Evolutionary conservation across 2,113 vertebrate genomes (phyloP).

Genomic region (Clupea harengus): DNA sequence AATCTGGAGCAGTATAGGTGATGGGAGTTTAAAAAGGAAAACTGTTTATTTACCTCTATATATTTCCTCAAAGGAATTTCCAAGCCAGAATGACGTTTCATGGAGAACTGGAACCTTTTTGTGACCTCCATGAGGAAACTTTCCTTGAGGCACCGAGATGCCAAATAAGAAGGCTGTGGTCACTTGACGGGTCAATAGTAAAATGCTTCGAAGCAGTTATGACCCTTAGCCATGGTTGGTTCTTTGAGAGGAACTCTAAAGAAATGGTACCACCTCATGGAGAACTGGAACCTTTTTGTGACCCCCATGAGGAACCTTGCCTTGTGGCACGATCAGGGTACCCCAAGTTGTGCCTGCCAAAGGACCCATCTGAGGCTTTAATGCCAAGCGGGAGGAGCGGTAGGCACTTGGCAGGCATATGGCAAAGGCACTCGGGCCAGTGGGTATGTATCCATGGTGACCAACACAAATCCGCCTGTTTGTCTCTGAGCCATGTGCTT

Average conservation of each 20-base stretch:
- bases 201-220: neutral
- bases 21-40: too few species aligned
- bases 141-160: too few species aligned
- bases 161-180: too few species aligned
- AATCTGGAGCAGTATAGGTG: neutral
- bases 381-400: neutral
- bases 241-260: neutral
- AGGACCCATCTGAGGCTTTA: neutral
- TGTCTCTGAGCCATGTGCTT: neutral
- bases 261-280: neutral
- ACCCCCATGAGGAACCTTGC: neutral
- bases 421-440: neutral
- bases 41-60: too few species aligned
- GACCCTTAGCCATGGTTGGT: neutral
- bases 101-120: neutral
- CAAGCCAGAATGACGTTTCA: neutral
- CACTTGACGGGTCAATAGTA: too few species aligned
- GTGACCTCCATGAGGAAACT: too few species aligned
- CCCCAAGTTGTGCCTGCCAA: neutral
- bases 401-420: neutral
- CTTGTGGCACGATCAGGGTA: neutral
- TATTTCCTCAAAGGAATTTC: neutral
- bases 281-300: neutral
- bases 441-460: neutral
- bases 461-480: neutral